Conservation (phyloP, 1,140 invertebrate genomes). For the Meloidogyne exigua region DNA sequence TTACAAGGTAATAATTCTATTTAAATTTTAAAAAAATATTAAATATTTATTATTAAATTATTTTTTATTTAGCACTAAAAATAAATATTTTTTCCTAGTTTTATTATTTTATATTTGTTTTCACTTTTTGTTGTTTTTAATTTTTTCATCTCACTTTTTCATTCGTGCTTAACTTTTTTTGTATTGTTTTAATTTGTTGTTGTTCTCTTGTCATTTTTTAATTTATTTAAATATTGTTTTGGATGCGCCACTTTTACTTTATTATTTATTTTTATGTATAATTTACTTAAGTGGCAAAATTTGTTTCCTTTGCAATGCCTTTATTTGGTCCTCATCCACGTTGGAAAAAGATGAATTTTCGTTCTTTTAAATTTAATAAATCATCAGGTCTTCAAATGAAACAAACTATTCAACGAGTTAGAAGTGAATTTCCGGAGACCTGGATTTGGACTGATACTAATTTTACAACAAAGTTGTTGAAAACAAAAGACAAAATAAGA, state of each 20-base stretch:
- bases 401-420: not conserved
- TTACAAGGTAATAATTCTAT: not conserved
- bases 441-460: constrained; percentile 48
- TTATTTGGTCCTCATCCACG: constrained; percentile 14
- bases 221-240: not conserved
- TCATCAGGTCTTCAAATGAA: not conserved
- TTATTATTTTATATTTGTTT: no score
- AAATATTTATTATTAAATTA: not conserved
- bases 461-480: not conserved
- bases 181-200: not conserved
- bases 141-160: not conserved
- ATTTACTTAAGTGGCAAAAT: not conserved
- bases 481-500: not conserved
- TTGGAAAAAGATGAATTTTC: not conserved
- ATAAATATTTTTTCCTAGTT: no score
- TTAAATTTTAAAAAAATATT: no score
- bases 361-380: not conserved
- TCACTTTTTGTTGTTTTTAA: no score
- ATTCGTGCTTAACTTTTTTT: not conserved
- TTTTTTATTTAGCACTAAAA: no score
- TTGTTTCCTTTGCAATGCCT: not conserved
- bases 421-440: constrained; percentile 50
- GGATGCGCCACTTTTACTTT: not conserved
- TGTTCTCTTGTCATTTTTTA: not conserved
- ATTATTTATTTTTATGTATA: not conserved